Conservation (phyloP, 2,797 vertebrate genomes). For the Ceyx erithaca region DNA sequence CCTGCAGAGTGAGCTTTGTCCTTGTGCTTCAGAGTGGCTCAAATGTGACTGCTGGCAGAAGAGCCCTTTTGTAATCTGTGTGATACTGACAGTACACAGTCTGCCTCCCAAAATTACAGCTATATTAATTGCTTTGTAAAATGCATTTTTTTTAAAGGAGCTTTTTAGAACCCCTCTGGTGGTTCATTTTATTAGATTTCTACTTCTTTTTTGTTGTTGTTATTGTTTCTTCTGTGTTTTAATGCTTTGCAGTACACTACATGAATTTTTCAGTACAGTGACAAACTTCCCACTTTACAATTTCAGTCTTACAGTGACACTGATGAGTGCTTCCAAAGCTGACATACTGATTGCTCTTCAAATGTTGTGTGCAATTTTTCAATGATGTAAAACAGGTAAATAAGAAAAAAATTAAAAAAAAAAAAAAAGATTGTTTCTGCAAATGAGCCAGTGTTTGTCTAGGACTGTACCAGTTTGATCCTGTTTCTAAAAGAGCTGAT, state of each 20-base stretch:
- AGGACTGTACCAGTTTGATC: not conserved
- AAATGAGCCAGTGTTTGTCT: not conserved
- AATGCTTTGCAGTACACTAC: conserved; percentile 14
- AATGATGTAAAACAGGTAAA: conserved; percentile 53
- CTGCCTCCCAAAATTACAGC: not conserved
- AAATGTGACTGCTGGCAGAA: not conserved
- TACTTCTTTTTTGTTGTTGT: not conserved
- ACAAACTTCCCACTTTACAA: conserved; percentile 35
- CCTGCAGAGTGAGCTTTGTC: not conserved
- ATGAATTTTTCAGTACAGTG: conserved; percentile 16
- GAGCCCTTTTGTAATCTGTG: not conserved
- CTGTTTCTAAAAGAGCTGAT: not conserved
- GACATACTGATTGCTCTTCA: conserved; percentile 51
- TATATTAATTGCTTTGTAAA: not conserved
- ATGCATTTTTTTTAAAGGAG: not conserved
- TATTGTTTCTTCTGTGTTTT: not conserved
- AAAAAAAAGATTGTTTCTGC: not conserved
- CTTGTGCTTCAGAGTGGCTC: not conserved
- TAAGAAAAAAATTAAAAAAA: not conserved
- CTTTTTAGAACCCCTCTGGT: not conserved
- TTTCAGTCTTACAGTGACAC: conserved; percentile 56
- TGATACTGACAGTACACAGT: not conserved
- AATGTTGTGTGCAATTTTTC: conserved; percentile 59
- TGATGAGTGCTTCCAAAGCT: conserved; percentile 55
- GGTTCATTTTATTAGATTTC: conserved; percentile 10